These are phyloP conservation scores for Micronycteris hirsuta DNA, from an alignment of 2,113 vertebrate genomes.

Conservation along the genomic window DNA sequence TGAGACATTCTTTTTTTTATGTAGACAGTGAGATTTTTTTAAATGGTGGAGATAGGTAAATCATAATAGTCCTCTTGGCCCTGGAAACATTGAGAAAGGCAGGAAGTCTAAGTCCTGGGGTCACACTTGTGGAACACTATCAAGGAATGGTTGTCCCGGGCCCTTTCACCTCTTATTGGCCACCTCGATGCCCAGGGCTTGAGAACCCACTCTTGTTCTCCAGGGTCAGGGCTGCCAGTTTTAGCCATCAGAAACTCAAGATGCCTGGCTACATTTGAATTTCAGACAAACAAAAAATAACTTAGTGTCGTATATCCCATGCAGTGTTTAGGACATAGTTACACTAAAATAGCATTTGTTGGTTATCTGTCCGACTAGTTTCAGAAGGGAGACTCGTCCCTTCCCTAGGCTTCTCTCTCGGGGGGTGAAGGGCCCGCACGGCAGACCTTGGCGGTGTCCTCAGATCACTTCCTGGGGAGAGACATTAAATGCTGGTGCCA, in stretches of 20 bases:
- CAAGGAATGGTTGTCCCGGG: background rate
- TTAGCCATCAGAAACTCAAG: background rate
- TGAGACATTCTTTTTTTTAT: background rate
- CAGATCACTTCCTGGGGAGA: background rate
- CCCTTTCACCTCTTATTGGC: background rate
- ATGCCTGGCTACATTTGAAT: background rate
- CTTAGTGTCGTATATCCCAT: background rate
- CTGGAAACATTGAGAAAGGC: background rate
- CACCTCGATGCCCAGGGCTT: background rate
- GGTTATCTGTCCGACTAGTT: background rate
- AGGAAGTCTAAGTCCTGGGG: background rate
- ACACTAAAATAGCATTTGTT: background rate
- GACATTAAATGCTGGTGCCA: background rate
- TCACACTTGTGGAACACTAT: rapidly evolving
- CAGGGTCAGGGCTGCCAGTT: background rate
- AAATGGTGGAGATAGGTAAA: background rate
- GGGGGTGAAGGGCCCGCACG: background rate
- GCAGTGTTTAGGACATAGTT: background rate
- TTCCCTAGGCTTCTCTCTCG: background rate
- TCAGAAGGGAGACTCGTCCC: rapidly evolving
- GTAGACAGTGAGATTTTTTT: background rate
- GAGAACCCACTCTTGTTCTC: background rate
- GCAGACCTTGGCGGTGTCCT: background rate
- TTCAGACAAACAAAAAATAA: background rate
- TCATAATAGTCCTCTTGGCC: background rate